These are phyloP conservation scores for Carabus problematicus DNA, from an alignment of 2,888 invertebrate species.

Conservation along the genomic window DNA sequence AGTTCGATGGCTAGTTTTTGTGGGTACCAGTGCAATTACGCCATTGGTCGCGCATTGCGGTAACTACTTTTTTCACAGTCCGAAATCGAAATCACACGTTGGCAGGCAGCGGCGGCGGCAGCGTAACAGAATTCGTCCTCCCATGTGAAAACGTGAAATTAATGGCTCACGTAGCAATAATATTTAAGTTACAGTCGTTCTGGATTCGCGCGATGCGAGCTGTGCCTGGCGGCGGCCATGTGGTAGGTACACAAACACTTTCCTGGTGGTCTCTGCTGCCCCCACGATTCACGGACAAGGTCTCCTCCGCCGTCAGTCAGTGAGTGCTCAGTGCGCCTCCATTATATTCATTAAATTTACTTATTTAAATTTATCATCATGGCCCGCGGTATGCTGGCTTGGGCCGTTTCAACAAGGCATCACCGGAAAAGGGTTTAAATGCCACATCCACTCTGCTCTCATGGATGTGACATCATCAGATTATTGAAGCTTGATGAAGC, in stretches of 20 bases:
- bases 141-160: conserved; percentile 12
- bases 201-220: neutral
- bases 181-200: conserved; percentile 16
- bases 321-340: neutral
- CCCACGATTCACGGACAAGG: conserved; percentile 17
- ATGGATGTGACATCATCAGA: no score
- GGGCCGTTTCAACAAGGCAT: conserved; percentile 2
- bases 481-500: no score
- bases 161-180: conserved; percentile 27
- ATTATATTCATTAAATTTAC: conserved; percentile 17
- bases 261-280: conserved; percentile 22
- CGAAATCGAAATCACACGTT: no score
- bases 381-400: conserved; percentile 21
- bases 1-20: no score
- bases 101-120: no score
- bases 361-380: conserved; percentile 39
- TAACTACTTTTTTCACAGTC: conserved; percentile 2
- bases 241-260: conserved; percentile 1
- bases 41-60: conserved; percentile 18
- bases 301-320: neutral
- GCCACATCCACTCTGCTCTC: no score
- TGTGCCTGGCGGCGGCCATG: neutral
- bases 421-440: conserved; percentile 10
- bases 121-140: no score
- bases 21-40: conserved; percentile 8